A percentile compares a stretch with the other conserved stretches of the same genome.
Conservation (phyloP, 2,888 invertebrate species). For the Sepiola atlantica region DNA sequence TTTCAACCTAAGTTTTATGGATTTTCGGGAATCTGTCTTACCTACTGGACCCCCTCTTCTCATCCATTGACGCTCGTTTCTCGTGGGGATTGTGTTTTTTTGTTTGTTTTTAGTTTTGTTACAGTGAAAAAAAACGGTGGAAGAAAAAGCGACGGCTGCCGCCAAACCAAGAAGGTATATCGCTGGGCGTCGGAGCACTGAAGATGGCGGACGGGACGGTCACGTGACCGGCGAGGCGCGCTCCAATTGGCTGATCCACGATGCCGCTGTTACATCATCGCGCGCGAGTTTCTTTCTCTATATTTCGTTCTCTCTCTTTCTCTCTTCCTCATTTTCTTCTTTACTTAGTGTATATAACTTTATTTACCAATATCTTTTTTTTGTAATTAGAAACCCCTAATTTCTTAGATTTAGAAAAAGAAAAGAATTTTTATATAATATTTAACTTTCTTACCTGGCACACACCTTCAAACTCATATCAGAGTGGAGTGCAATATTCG, state of each 20-base stretch:
- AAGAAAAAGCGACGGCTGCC: background rate
- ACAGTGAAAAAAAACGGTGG: background rate
- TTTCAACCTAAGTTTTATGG: background rate
- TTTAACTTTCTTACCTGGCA: too few species aligned
- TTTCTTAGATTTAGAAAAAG: too few species aligned
- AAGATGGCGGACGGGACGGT: conserved; percentile 60
- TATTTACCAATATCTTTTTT: too few species aligned
- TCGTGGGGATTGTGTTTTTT: background rate
- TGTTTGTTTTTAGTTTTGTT: background rate
- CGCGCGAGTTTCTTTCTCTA: conserved; percentile 33
- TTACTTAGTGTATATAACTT: background rate
- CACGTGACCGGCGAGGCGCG: conserved; percentile 54
- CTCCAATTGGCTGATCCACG: background rate
- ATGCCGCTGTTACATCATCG: conserved; percentile 36
- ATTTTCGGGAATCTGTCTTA: conserved; percentile 51
- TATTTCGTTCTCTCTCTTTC: background rate
- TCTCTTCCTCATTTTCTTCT: background rate
- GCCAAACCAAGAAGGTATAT: conserved; percentile 44
- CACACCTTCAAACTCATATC: too few species aligned
- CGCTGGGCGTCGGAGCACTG: conserved; percentile 50
- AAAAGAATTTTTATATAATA: too few species aligned
- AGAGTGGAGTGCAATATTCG: too few species aligned
- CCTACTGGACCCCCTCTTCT: conserved; percentile 66
- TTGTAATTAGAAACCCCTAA: too few species aligned
- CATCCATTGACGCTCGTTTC: conserved; percentile 61